Evolutionary conservation across 2,113 vertebrate genomes (phyloP).

Genomic region (Triplophysa dalaica): DNA sequence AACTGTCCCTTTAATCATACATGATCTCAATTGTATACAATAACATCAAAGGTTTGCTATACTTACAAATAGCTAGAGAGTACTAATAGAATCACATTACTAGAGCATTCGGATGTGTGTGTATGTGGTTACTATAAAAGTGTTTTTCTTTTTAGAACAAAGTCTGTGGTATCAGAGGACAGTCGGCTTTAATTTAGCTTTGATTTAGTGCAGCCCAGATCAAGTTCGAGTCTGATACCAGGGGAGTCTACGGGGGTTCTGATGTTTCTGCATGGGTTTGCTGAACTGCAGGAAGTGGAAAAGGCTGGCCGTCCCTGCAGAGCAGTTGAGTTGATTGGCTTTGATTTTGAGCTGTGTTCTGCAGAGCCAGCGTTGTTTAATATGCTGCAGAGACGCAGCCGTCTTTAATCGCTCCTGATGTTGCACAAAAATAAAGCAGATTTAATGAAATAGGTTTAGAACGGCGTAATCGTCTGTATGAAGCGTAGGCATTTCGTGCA

Average conservation of each 20-base stretch:
- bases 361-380: constrained; percentile 48
- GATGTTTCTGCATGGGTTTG: constrained; percentile 40
- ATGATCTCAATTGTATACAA: no score
- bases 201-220: constrained; percentile 17
- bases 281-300: constrained; percentile 43
- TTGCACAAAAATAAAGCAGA: constrained; percentile 27
- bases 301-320: constrained; percentile 49
- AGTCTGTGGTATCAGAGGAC: constrained; percentile 1
- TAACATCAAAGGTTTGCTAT: no score
- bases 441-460: constrained; percentile 25
- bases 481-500: constrained; percentile 26
- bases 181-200: constrained; percentile 31
- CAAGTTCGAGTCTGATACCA: constrained; percentile 10
- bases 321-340: constrained; percentile 54
- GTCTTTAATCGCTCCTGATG: constrained; percentile 22
- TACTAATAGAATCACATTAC: neutral
- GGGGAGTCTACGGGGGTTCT: constrained; percentile 15
- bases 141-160: neutral
- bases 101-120: neutral
- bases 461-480: constrained; percentile 7
- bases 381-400: constrained; percentile 20
- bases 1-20: no score
- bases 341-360: constrained; percentile 43
- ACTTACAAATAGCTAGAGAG: no score
- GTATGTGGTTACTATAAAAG: neutral